These are phyloP conservation scores for Xylota segnis DNA, from an alignment of 2,888 invertebrate genomes.

Conservation along the genomic window DNA sequence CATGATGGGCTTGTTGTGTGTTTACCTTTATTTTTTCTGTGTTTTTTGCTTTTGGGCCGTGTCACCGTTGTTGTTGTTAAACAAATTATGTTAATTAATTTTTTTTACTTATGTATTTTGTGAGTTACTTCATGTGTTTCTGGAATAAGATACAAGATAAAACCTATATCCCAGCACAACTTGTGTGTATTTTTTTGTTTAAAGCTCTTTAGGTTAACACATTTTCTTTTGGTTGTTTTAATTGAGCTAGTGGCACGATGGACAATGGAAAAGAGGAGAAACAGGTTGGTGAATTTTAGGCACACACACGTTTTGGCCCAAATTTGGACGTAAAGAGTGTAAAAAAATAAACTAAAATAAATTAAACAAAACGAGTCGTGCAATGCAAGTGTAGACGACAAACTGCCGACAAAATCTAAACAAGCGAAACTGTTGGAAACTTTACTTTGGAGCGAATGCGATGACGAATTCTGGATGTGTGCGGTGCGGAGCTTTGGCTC, in stretches of 20 bases:
- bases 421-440: conserved; percentile 27
- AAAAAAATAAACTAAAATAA: conserved; percentile 9
- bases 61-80: conserved; percentile 17
- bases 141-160: conserved; percentile 28
- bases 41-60: too few species aligned
- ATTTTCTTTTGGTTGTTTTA: conserved; percentile 31
- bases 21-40: conserved; percentile 7
- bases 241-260: neutral
- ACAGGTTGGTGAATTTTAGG: conserved; percentile 50
- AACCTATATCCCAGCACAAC: neutral
- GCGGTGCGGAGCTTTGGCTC: conserved; percentile 37
- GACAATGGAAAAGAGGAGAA: conserved; percentile 1
- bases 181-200: neutral
- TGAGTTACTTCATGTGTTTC: conserved; percentile 53
- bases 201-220: conserved; percentile 21
- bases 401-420: conserved; percentile 66
- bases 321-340: conserved; percentile 15
- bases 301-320: conserved; percentile 62
- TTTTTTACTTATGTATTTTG: neutral
- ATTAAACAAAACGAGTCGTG: conserved; percentile 26
- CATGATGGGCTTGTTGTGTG: conserved; percentile 86
- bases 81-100: conserved; percentile 57
- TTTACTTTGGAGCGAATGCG: conserved; percentile 51
- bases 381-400: conserved; percentile 45
- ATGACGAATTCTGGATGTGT: conserved; percentile 57